phyloP scores from a whole-genome alignment of 2,113 vertebrate genomes.

The Aplodontia rufa region DNA sequence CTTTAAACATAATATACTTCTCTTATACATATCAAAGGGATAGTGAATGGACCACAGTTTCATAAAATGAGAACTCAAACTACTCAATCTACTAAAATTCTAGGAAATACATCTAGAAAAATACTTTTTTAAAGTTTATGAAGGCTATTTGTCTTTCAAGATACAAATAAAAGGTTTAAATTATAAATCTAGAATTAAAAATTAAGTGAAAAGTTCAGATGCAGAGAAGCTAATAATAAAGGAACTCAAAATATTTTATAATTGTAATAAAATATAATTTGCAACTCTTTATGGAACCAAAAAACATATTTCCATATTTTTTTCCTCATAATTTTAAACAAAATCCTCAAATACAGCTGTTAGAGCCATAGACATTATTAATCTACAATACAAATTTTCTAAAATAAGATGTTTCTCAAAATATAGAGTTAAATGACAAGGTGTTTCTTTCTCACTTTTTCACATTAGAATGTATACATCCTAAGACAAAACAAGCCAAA shows the following conservation, averaged over 20 bases:
- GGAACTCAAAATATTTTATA: not conserved
- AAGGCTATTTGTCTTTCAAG: not conserved
- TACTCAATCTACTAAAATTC: not conserved
- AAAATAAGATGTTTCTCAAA: conserved; percentile 77
- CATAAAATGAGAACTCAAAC: not conserved
- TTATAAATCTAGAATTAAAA: conserved; percentile 38
- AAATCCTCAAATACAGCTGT: conserved; percentile 9
- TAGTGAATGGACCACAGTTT: not conserved
- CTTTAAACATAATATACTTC: not conserved
- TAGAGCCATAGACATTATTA: conserved; percentile 72
- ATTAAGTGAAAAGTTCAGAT: not conserved
- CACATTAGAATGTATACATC: conserved; percentile 21
- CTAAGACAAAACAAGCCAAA: conserved; percentile 78
- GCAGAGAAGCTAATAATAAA: not conserved
- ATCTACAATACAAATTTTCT: conserved; percentile 69
- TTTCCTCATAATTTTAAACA: conserved; percentile 39
- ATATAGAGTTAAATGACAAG: conserved; percentile 75
- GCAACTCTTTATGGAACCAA: conserved; percentile 21
- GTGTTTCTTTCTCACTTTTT: conserved; percentile 18
- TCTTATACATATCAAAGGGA: not conserved
- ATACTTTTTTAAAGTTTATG: not conserved
- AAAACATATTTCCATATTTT: not conserved
- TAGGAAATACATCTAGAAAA: not conserved
- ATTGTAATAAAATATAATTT: no score
- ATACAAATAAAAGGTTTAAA: not conserved